Conservation (phyloP, 2,113 vertebrate genomes). For the Lampris megalopsis region DNA sequence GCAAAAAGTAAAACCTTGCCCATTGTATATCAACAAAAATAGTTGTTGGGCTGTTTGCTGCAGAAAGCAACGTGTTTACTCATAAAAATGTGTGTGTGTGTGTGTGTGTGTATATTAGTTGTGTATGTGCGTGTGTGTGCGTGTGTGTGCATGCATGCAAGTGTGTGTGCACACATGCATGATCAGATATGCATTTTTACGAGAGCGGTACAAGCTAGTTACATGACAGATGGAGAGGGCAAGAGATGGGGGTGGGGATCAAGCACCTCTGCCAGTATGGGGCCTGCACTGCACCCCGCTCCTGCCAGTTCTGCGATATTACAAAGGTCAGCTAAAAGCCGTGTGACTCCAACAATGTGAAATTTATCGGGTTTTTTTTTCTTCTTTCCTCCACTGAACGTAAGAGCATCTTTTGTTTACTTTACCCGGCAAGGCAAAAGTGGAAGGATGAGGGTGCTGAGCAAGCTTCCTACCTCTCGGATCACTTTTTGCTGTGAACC, state of each 20-base stretch:
- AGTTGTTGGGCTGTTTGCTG: background rate
- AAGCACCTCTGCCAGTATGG: constrained; percentile 71
- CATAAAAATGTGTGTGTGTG: constrained; percentile 1
- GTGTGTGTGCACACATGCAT: constrained; percentile 33
- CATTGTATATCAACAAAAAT: background rate
- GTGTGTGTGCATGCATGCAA: constrained; percentile 2
- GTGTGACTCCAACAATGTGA: constrained; percentile 41
- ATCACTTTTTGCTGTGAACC: constrained; percentile 22
- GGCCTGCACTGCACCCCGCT: constrained; percentile 69
- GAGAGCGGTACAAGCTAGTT: constrained; percentile 54
- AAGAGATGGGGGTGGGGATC: constrained; percentile 69
- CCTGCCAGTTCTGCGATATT: constrained; percentile 61
- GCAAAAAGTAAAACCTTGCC: background rate
- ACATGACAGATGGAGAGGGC: constrained; percentile 82
- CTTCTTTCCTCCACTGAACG: constrained; percentile 15
- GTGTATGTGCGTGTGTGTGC: background rate
- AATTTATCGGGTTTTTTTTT: constrained; percentile 37
- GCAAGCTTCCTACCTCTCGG: constrained; percentile 16
- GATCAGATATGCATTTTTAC: constrained; percentile 35
- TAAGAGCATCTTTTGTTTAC: constrained; percentile 35
- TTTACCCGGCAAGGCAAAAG: constrained; percentile 40
- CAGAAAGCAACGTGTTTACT: background rate
- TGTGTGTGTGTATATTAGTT: background rate
- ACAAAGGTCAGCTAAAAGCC: constrained; percentile 56
- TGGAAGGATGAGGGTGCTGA: constrained; percentile 21